Evolutionary conservation across 30 jellyfish, hydroid and myxozoan genomes (phyloP), one percentile per base, ranked within the genome.

Genomic region (Chrysaora quinquecirrha): DNA sequence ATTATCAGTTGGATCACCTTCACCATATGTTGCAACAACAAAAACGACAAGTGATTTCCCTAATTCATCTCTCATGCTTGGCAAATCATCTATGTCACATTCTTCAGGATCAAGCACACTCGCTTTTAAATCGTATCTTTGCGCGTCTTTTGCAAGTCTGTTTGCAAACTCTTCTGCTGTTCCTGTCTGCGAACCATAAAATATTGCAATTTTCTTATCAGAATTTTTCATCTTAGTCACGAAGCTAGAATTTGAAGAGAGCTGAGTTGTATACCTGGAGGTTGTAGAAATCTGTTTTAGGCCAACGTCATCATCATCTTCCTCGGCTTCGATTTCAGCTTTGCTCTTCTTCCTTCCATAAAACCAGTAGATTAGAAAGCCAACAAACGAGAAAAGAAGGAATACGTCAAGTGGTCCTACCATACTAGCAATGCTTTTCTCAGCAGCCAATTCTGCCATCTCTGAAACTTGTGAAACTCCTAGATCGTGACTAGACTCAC

Each of bases 1-100:
- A 89, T 95, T 95, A 71, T 95, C 99, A 38, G 99, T 90, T 27
- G 99, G 97, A 65, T 95, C 99, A 19, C 99, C 99, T 32, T 88
- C 99, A 20, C 99, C 99, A 38, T 88, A 88, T 23, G 99, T 95
- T 0, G 99, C 97, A 28, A 84, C 74, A 14, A 95, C 95, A 62
- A 95, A 88, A 19, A 95, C 88, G 50, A 84, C 74, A 2, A 94
- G 75, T 12, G 95, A 50, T 12, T 88, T 84, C 9, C 67, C 96
- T 4, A 94, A 62, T 78, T 87, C 92, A 6, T 79, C 90, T 74
- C 69, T 74, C 34, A 93, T 43, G 21, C 63, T 48, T 18, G 75
- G 69, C 30, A 93, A 56, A 32, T 93, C 98, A 2, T 77, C 95
- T 27, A 87, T 75, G 34, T 93, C 98, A 33, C 95, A 86, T 46